phyloP scores from a whole-genome alignment of 1,140 invertebrate species.

The Drosophila biarmipes region DNA sequence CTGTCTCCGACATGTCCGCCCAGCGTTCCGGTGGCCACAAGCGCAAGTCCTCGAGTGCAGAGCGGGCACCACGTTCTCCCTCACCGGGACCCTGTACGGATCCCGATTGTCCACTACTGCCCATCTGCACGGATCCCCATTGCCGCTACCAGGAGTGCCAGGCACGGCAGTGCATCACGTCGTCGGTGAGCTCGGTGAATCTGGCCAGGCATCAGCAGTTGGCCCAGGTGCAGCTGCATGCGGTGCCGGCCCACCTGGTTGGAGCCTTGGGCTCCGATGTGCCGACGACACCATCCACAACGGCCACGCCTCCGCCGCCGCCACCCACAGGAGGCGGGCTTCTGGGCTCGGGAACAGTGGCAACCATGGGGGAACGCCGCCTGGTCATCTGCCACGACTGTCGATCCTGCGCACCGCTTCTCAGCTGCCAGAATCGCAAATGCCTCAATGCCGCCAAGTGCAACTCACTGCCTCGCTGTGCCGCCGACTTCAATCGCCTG shows the following conservation, averaged over 20 bases:
- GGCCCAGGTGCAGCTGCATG: conserved; percentile 78
- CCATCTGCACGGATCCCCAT: conserved; percentile 84
- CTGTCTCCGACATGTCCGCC: conserved; percentile 81
- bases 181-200: conserved; percentile 74
- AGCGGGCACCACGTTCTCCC: conserved; percentile 73
- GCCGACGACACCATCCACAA: conserved; percentile 71
- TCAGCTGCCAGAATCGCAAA: conserved; percentile 83
- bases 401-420: conserved; percentile 74
- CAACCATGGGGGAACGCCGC: conserved; percentile 45
- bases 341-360: neutral
- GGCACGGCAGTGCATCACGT: conserved; percentile 60
- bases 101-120: conserved; percentile 80
- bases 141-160: conserved; percentile 80
- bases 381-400: conserved; percentile 81
- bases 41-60: conserved; percentile 82
- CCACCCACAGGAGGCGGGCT: conserved; percentile 1
- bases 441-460: conserved; percentile 84
- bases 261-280: conserved; percentile 63
- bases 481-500: conserved; percentile 82
- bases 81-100: conserved; percentile 82
- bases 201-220: conserved; percentile 76
- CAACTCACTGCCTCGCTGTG: conserved; percentile 85
- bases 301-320: conserved; percentile 61
- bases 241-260: conserved; percentile 70
- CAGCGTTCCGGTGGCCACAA: conserved; percentile 63